Evolutionary conservation across 2,797 vertebrate genomes (phyloP).

Genomic region (Trichosurus vulpecula): DNA sequence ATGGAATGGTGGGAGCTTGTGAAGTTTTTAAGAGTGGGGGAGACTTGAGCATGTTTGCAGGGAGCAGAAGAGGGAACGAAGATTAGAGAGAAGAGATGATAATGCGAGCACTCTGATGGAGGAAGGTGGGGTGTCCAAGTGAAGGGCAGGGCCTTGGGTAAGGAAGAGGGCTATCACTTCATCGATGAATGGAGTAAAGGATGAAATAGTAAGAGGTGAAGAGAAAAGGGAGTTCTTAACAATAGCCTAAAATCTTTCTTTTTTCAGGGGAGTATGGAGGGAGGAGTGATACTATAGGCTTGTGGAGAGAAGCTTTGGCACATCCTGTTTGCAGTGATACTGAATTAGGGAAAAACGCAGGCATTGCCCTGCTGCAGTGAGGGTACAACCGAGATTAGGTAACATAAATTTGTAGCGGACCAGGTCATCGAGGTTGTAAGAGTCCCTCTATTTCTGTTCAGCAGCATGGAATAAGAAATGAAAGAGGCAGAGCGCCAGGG

Average conservation of each 20-base stretch:
- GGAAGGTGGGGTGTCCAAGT: too few species aligned
- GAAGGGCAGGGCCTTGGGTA: too few species aligned
- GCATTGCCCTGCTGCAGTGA: not conserved
- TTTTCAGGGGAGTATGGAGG: not conserved
- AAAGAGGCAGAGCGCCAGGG: constrained; percentile 73
- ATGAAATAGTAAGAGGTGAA: too few species aligned
- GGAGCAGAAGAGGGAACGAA: not conserved
- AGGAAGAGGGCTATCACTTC: too few species aligned
- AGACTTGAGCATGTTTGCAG: not conserved
- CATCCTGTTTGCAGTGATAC: not conserved
- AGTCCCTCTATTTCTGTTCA: not conserved
- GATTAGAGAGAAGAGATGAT: not conserved
- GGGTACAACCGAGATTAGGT: not conserved
- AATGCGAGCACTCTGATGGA: too few species aligned
- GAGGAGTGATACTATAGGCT: not conserved
- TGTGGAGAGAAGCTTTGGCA: not conserved
- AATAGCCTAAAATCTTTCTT: too few species aligned
- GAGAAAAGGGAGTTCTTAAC: too few species aligned
- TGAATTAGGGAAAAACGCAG: not conserved
- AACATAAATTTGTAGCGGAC: not conserved
- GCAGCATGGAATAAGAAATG: constrained; percentile 62
- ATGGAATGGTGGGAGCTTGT: too few species aligned
- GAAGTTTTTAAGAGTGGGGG: not conserved
- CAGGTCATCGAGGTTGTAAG: not conserved
- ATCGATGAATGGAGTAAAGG: too few species aligned